Conservation (phyloP, 2,888 invertebrate genomes). For the Hydrotaea cyrtoneurina region DNA sequence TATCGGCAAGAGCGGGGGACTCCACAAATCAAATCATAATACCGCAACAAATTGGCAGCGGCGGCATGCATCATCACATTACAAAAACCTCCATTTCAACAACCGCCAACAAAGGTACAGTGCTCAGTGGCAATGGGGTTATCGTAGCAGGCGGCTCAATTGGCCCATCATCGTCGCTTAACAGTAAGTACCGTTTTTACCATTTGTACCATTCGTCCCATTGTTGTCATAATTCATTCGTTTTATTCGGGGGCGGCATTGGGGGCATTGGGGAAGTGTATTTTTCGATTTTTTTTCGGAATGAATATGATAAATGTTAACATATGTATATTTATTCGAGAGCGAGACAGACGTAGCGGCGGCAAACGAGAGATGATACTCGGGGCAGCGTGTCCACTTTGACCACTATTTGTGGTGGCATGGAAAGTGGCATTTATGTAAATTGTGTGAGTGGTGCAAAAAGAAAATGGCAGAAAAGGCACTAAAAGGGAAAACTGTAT, state of each 20-base stretch:
- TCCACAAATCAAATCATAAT: slow-evolving; percentile 79
- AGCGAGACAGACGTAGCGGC: not conserved
- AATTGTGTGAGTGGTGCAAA: slow-evolving; percentile 54
- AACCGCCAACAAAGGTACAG: slow-evolving; percentile 66
- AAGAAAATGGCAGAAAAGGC: not conserved
- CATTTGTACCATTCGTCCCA: not conserved
- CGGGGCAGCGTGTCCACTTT: slow-evolving; percentile 32
- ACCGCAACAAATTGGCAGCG: slow-evolving; percentile 75
- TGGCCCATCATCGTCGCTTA: slow-evolving; percentile 76
- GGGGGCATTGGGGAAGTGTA: not conserved
- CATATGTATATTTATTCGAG: slow-evolving; percentile 37
- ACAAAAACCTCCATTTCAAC: slow-evolving; percentile 65
- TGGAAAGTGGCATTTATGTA: slow-evolving; percentile 62
- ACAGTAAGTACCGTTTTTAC: slow-evolving; percentile 73
- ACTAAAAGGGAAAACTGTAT: slow-evolving; percentile 15
- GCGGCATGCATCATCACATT: slow-evolving; percentile 71
- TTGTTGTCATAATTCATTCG: slow-evolving; percentile 7
- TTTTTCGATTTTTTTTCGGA: slow-evolving; percentile 18
- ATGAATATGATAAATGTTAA: slow-evolving; percentile 43
- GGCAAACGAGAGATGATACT: slow-evolving; percentile 27
- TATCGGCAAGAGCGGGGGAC: slow-evolving; percentile 80
- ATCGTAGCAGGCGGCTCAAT: slow-evolving; percentile 74
- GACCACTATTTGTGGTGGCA: slow-evolving; percentile 59
- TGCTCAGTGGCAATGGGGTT: slow-evolving; percentile 71
- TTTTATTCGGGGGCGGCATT: not conserved